Evolutionary conservation across 2,113 vertebrate species (phyloP).

Genomic region (Hyperopisus bebe): DNA sequence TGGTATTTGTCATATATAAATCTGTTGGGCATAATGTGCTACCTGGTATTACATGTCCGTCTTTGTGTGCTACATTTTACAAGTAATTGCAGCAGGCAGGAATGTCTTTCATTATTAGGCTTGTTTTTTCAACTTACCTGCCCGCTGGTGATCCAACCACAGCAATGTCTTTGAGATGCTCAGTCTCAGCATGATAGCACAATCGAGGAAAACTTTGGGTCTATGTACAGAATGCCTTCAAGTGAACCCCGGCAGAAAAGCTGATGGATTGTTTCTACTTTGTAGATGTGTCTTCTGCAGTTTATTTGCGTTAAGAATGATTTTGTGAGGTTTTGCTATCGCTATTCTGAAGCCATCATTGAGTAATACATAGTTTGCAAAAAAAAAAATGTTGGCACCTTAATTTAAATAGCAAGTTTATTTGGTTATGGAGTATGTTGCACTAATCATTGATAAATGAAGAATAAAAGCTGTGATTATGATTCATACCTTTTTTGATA

Average conservation of each 20-base stretch:
- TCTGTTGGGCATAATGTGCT: neutral
- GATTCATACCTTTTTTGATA: neutral
- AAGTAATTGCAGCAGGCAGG: neutral
- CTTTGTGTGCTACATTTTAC: neutral
- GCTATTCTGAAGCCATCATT: neutral
- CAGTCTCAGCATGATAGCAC: conserved; percentile 40
- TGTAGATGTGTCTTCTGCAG: neutral
- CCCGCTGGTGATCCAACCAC: conserved; percentile 46
- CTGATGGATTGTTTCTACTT: neutral
- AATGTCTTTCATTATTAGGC: neutral
- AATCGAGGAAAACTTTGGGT: conserved; percentile 16
- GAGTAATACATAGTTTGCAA: neutral
- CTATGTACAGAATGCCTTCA: neutral
- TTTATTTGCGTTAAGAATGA: neutral
- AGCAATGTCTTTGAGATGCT: conserved; percentile 39
- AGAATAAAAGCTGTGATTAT: neutral
- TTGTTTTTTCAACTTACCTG: neutral
- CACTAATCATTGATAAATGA: neutral
- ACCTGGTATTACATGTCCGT: neutral
- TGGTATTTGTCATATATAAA: neutral
- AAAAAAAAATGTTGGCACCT: neutral
- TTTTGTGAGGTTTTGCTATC: neutral
- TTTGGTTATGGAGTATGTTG: neutral
- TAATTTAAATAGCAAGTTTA: neutral
- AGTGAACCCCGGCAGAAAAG: neutral